Evolutionary conservation across 1,140 invertebrate genomes (phyloP).

Genomic region (Drosophila busckii): DNA sequence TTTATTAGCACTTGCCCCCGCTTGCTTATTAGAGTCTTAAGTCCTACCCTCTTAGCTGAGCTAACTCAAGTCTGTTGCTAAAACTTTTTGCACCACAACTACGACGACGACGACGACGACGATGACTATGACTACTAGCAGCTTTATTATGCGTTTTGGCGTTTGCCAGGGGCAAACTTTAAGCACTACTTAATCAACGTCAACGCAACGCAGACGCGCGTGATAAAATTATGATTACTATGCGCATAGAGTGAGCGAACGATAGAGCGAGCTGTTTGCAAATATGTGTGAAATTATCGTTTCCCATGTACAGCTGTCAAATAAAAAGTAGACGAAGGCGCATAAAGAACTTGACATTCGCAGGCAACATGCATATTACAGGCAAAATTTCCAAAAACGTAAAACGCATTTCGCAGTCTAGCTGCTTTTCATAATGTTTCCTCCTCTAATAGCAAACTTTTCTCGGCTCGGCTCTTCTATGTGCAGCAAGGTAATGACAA

Average conservation of each 20-base stretch:
- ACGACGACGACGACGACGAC: too few relatives aligned
- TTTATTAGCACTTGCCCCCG: conserved; percentile 35
- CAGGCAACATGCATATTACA: too few relatives aligned
- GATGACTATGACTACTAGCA: too few relatives aligned
- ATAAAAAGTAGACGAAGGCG: too few relatives aligned
- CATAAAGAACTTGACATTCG: too few relatives aligned
- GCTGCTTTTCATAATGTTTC: conserved; percentile 10
- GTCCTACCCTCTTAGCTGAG: neutral
- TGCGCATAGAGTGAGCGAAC: too few relatives aligned
- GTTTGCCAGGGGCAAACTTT: conserved; percentile 44
- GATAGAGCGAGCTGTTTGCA: conserved; percentile 34
- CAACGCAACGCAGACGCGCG: conserved; percentile 41
- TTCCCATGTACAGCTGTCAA: conserved; percentile 43
- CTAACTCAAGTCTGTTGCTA: conserved; percentile 3
- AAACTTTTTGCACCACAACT: conserved; percentile 31
- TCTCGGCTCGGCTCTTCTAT: conserved; percentile 3
- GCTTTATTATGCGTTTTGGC: conserved; percentile 27
- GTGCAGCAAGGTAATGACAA: neutral
- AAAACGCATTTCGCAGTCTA: conserved; percentile 15
- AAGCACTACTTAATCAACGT: conserved; percentile 73
- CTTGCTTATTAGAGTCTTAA: neutral
- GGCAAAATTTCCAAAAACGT: too few relatives aligned
- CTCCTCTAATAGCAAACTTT: conserved; percentile 21
- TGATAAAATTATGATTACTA: conserved; percentile 68
- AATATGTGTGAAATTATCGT: conserved; percentile 71